These are phyloP conservation scores for Catalaphyllia jardinei DNA, from an alignment of 64 coral and sea anemone species.

Conservation along the genomic window DNA sequence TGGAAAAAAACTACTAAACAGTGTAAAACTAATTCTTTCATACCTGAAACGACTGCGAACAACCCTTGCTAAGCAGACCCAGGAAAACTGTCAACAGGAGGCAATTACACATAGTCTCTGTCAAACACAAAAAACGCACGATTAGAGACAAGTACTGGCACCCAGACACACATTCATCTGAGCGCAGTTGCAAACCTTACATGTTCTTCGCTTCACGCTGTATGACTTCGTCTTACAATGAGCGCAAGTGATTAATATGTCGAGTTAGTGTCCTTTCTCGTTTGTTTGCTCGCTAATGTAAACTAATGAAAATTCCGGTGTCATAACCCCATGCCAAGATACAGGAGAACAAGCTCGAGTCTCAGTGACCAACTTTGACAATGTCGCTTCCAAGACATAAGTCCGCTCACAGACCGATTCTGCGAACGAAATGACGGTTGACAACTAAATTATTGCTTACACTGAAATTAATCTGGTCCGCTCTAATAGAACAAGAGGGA, in stretches of 20 bases:
- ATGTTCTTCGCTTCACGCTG: conserved; percentile 14
- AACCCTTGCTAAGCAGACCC: background rate
- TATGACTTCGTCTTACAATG: background rate
- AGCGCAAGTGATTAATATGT: conserved; percentile 1
- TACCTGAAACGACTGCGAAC: conserved; percentile 35
- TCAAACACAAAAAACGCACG: background rate
- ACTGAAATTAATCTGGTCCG: conserved; percentile 8
- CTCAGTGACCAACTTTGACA: background rate
- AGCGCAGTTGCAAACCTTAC: background rate
- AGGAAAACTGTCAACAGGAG: background rate
- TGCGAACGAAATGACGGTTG: background rate
- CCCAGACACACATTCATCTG: background rate
- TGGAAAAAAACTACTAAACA: background rate
- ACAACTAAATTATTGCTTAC: conserved; percentile 28
- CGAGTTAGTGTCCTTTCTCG: conserved; percentile 9
- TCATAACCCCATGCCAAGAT: conserved; percentile 25
- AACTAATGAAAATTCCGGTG: conserved; percentile 30
- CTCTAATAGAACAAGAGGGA: conserved; percentile 7
- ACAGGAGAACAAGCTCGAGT: background rate
- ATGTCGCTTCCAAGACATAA: background rate
- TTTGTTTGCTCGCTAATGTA: conserved; percentile 32
- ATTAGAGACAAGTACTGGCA: background rate
- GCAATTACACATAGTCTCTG: background rate
- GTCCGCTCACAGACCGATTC: background rate
- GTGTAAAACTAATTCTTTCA: background rate